phyloP scores from a whole-genome alignment of 2,797 vertebrate species.

The Manis pentadactyla region DNA sequence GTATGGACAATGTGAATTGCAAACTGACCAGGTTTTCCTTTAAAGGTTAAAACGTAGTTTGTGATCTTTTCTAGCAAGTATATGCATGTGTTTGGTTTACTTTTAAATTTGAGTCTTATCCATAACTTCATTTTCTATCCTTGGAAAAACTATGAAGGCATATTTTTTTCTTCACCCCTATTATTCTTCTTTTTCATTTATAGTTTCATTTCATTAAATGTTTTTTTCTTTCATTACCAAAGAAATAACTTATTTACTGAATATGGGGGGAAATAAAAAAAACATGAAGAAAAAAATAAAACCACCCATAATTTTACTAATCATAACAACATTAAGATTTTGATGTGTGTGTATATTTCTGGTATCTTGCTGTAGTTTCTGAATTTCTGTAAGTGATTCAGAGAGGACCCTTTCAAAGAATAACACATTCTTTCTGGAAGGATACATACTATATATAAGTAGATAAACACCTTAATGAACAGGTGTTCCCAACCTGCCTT shows the following conservation, averaged over 20 bases:
- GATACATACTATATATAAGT: background rate
- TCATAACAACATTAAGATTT: background rate
- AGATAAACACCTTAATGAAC: background rate
- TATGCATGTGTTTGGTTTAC: background rate
- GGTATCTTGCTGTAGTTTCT: background rate
- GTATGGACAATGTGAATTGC: background rate
- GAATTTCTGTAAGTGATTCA: background rate
- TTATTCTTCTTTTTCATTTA: background rate
- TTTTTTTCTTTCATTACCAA: background rate
- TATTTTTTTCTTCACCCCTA: background rate
- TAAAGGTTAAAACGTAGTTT: background rate
- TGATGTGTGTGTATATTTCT: background rate
- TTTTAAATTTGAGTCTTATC: background rate
- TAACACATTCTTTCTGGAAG: background rate
- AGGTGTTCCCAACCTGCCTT: background rate
- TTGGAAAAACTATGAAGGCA: background rate
- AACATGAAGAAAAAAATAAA: background rate
- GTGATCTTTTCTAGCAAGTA: background rate
- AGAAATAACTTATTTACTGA: background rate
- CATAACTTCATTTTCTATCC: background rate
- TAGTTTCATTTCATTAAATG: background rate
- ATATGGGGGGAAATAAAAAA: background rate
- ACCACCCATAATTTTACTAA: background rate
- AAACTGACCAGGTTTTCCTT: background rate
- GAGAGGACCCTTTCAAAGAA: too few relatives aligned